Evolutionary conservation across 2,113 vertebrate genomes (phyloP), one percentile per base, ranked within the genome.

Genomic region (Paraplagusia blochii): DNA sequence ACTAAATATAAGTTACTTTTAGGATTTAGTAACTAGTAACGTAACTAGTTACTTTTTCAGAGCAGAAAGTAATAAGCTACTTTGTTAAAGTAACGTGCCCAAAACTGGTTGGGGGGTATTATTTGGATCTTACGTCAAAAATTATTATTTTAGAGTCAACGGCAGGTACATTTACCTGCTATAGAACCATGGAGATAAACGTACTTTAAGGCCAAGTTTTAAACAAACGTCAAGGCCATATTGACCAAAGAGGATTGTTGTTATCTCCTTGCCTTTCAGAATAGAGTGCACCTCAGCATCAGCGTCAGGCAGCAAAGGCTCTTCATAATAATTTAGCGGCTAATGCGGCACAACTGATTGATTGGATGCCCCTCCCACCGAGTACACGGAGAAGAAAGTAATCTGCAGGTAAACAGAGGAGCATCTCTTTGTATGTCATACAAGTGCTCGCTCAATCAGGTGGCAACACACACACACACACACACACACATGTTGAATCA

Each of bases 281-380:
- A 52, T 40, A 71, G 63, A 71, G 34, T 57, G 63, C 73, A 12
- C 56, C 48, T 63, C 66, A 40, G 49, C 38, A 39, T 63, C 54
- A 53, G 66, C 73, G 51, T 66, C 64, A 17, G 56, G 68, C 56
- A 55, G 62, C 64, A 67, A 73, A 48, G 53, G 11, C 18, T 54
- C 51, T 74, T 78, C 74, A 29, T 29, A 29, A 29, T 29, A 29
- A 29, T 29, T 29, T 29, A 29, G 22, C 72, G 45, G 68, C 71
- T 78, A 74, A 82, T 82, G 82, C 74, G 69, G 33, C 72, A 49
- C 64, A 49, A 64, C 64, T 85, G 83, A 82, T 80, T 74, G 77
- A 85, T 85, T 69, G 58, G 50, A 45, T 33, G 38, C 63, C 44
- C 45, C 53, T 46, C 35, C 16, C 12, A 1, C 1, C 18, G 3